Percentiles rank a stretch among this genome's conserved stretches.
Evolutionary conservation across 1,140 invertebrate species (phyloP).

Genomic region (Philotrypesis tridentata): DNA sequence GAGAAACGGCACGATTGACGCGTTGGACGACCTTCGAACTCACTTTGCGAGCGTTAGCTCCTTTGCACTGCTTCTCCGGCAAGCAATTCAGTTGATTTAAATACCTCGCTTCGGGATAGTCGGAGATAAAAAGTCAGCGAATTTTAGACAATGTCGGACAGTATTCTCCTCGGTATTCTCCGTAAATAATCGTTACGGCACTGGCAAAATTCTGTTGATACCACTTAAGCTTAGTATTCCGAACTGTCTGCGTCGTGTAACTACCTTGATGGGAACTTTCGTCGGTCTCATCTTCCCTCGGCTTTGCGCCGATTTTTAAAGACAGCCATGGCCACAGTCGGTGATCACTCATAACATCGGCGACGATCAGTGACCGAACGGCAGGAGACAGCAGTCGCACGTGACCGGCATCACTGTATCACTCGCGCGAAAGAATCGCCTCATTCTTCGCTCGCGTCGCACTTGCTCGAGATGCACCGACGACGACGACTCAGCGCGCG

Average conservation of each 20-base stretch:
- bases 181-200: too few relatives aligned
- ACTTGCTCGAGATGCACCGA: not conserved
- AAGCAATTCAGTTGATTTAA: not conserved
- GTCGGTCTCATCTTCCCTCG: slow-evolving; percentile 27
- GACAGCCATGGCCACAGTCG: not conserved
- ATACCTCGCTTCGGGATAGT: too few relatives aligned
- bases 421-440: slow-evolving; percentile 11
- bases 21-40: slow-evolving; percentile 2
- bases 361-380: not conserved
- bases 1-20: slow-evolving; percentile 1
- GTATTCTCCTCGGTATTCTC: not conserved
- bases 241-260: not conserved
- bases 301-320: slow-evolving; percentile 5
- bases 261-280: slow-evolving; percentile 16
- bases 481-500: too few relatives aligned
- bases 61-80: not conserved
- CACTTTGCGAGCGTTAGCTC: not conserved
- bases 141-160: too few relatives aligned
- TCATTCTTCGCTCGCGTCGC: not conserved
- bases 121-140: too few relatives aligned
- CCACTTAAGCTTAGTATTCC: too few relatives aligned
- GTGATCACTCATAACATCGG: not conserved
- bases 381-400: not conserved
- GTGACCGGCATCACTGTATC: slow-evolving; percentile 14
- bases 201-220: too few relatives aligned